A percentile compares a stretch with the other conserved stretches of the same genome.
Conservation (phyloP, 2,888 invertebrate genomes). For the Rapana venosa region DNA sequence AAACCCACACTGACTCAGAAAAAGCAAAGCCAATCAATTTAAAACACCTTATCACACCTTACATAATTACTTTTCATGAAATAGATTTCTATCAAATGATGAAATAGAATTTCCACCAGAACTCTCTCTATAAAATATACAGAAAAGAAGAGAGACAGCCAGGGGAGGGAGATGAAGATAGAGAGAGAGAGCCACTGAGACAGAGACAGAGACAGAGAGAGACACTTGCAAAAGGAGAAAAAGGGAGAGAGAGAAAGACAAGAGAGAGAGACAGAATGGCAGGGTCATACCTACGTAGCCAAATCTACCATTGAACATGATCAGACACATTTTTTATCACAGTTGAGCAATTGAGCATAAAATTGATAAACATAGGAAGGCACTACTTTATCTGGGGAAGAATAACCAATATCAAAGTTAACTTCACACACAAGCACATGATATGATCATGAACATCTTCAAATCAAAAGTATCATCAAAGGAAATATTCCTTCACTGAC, state of each 20-base stretch:
- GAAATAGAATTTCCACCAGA: too few relatives aligned
- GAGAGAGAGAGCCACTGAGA: conserved; percentile 5
- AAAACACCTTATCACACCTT: too few relatives aligned
- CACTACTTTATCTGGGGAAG: background rate
- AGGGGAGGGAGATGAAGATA: background rate
- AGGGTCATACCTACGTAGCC: background rate
- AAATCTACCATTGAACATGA: background rate
- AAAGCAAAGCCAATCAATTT: too few relatives aligned
- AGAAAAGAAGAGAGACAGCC: background rate
- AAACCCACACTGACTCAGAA: too few relatives aligned
- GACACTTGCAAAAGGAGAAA: background rate
- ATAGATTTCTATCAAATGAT: too few relatives aligned
- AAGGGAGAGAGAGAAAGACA: background rate
- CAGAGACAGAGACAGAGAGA: conserved; percentile 13
- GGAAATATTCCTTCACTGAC: too few relatives aligned
- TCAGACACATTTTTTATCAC: background rate
- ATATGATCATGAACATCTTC: too few relatives aligned
- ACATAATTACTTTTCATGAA: too few relatives aligned
- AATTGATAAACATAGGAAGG: background rate
- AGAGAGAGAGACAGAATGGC: background rate
- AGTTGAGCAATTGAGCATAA: background rate
- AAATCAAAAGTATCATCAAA: too few relatives aligned
- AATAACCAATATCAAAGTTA: background rate
- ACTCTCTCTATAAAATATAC: too few relatives aligned
- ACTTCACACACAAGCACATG: background rate